These are phyloP conservation scores for Anthophora plumipes DNA, from an alignment of 2,888 invertebrate species.

Conservation along the genomic window DNA sequence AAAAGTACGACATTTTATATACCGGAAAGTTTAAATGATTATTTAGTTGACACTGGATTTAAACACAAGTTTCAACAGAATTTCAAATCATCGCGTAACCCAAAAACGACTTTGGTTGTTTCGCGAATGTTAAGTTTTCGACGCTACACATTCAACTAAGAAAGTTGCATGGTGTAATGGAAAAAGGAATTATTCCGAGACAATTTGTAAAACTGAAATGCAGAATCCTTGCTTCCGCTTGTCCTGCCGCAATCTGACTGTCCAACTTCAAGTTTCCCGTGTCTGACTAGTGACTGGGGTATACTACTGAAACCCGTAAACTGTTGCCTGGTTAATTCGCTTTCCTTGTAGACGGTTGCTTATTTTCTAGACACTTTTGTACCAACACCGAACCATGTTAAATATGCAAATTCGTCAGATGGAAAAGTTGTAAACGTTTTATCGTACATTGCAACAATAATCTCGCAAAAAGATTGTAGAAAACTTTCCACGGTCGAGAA, in stretches of 20 bases:
- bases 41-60: no score
- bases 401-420: not conserved
- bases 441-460: not conserved
- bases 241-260: conserved; percentile 8
- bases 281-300: not conserved
- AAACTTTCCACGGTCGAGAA: no score
- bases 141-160: no score
- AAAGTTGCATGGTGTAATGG: not conserved
- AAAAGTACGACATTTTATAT: no score
- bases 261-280: conserved; percentile 22
- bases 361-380: not conserved
- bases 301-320: conserved; percentile 28
- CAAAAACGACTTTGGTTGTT: no score
- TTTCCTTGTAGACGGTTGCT: conserved; percentile 3
- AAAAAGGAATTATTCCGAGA: no score
- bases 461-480: no score
- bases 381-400: not conserved
- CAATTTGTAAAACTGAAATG: conserved; percentile 15
- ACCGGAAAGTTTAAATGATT: no score
- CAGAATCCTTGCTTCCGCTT: conserved; percentile 20
- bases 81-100: no score
- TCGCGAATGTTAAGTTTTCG: no score
- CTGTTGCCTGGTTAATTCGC: conserved; percentile 35
- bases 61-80: no score
- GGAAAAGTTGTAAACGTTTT: not conserved